Percentiles rank a stretch among this genome's conserved stretches.
phyloP scores from a whole-genome alignment of 2,113 vertebrate species.

The Upupa epops region DNA sequence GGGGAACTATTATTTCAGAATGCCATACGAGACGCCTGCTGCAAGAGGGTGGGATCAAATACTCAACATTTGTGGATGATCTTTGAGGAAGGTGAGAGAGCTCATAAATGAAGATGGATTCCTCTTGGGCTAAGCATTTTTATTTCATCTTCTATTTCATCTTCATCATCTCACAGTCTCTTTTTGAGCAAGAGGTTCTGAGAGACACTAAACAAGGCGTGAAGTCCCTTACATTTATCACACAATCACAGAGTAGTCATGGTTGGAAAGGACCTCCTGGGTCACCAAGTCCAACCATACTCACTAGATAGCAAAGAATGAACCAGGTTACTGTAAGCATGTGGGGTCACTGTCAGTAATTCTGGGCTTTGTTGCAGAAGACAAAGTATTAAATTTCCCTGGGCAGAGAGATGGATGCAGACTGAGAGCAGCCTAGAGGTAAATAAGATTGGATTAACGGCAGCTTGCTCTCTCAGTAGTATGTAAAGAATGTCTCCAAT shows the following conservation, averaged over 20 bases:
- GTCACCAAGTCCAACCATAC: too few relatives aligned
- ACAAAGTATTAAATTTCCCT: slow-evolving; percentile 37
- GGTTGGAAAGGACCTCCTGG: too few relatives aligned
- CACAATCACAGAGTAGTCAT: too few relatives aligned
- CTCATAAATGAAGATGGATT: neutral
- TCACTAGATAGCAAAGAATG: neutral
- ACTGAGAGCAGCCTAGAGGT: slow-evolving; percentile 20
- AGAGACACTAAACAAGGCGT: neutral
- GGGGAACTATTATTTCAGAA: neutral
- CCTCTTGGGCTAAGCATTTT: neutral
- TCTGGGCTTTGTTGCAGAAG: slow-evolving; percentile 18
- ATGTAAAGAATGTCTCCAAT: slow-evolving; percentile 54
- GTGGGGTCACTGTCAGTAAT: neutral
- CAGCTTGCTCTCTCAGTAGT: slow-evolving; percentile 33
- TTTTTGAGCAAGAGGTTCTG: neutral
- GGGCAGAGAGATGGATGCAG: neutral
- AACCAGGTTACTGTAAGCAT: neutral
- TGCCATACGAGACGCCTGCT: neutral
- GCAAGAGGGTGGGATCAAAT: neutral
- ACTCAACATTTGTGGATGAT: neutral
- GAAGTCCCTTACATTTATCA: neutral
- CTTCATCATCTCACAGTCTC: neutral
- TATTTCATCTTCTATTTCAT: neutral
- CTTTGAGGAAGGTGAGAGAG: neutral
- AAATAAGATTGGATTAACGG: slow-evolving; percentile 56